Percentiles rank a stretch among this genome's conserved stretches.
Conservation (phyloP, 2,113 vertebrate genomes). For the Morone saxatilis region DNA sequence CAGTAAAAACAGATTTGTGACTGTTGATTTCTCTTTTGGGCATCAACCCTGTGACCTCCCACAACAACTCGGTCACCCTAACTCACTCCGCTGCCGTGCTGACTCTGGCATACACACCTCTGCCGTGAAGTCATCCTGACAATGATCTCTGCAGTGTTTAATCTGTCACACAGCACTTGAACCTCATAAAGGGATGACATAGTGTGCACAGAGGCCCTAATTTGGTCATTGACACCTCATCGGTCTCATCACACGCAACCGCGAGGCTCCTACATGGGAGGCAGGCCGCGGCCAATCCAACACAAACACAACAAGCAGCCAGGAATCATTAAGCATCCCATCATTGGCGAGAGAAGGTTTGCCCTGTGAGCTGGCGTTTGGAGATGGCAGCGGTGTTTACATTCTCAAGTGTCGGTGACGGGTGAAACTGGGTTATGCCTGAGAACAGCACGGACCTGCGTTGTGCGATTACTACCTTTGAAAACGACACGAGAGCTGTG, state of each 20-base stretch:
- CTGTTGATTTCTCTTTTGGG: not conserved
- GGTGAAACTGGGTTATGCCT: conserved; percentile 42
- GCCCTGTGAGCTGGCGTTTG: conserved; percentile 34
- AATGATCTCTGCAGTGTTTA: conserved; percentile 15
- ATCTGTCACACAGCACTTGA: conserved; percentile 24
- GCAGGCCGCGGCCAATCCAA: conserved; percentile 46
- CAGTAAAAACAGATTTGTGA: no score
- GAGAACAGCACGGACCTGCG: conserved; percentile 23
- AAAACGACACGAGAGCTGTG: no score
- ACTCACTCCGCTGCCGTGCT: not conserved
- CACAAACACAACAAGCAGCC: conserved; percentile 64
- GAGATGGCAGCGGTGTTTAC: conserved; percentile 66
- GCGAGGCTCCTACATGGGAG: conserved; percentile 28
- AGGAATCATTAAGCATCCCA: conserved; percentile 38
- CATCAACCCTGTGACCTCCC: conserved; percentile 2
- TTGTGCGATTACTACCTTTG: not conserved
- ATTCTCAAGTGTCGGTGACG: conserved; percentile 54
- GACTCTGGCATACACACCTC: not conserved
- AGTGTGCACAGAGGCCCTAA: conserved; percentile 35
- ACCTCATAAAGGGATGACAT: conserved; percentile 50
- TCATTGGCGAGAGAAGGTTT: conserved; percentile 22
- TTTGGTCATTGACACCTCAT: conserved; percentile 71
- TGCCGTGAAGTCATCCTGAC: not conserved
- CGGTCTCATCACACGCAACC: conserved; percentile 40
- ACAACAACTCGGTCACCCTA: not conserved